phyloP scores from a whole-genome alignment of 1,140 invertebrate genomes.

The Drosophila navojoa region DNA sequence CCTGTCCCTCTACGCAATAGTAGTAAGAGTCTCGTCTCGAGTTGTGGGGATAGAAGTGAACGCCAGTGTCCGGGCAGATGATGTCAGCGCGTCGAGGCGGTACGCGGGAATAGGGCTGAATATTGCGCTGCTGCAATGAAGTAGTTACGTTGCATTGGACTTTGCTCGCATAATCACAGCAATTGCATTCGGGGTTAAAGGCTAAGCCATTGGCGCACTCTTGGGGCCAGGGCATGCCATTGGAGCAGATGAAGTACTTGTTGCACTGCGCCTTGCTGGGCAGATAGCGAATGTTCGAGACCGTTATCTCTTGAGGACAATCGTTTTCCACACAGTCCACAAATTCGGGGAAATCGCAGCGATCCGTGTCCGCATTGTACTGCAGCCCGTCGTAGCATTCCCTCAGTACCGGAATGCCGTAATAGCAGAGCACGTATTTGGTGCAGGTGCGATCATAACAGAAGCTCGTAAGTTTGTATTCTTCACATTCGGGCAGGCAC shows the following conservation, averaged over 20 bases:
- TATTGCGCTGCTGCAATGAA: conserved; percentile 54
- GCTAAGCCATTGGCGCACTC: conserved; percentile 57
- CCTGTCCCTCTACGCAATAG: conserved; percentile 69
- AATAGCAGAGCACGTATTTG: conserved; percentile 75
- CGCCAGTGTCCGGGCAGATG: conserved; percentile 54
- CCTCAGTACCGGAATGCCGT: conserved; percentile 49
- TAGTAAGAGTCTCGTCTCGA: conserved; percentile 63
- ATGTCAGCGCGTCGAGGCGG: conserved; percentile 71
- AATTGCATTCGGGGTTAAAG: conserved; percentile 56
- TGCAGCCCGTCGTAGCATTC: conserved; percentile 68
- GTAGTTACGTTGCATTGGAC: conserved; percentile 59
- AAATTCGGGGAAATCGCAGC: conserved; percentile 74
- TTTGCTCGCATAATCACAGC: conserved; percentile 59
- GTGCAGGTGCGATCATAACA: conserved; percentile 73
- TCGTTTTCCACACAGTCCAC: conserved; percentile 77
- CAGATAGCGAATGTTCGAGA: conserved; percentile 63
- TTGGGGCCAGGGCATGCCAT: conserved; percentile 57
- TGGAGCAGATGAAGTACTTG: conserved; percentile 70
- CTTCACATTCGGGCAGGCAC: conserved; percentile 42
- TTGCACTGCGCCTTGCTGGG: conserved; percentile 64
- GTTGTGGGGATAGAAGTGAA: conserved; percentile 64
- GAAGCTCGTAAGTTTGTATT: conserved; percentile 42
- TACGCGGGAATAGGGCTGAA: conserved; percentile 57
- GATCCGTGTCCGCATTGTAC: conserved; percentile 70
- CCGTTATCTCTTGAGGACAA: conserved; percentile 48